Conservation (phyloP, 2,888 invertebrate genomes). For the Cephus nigrinus region DNA sequence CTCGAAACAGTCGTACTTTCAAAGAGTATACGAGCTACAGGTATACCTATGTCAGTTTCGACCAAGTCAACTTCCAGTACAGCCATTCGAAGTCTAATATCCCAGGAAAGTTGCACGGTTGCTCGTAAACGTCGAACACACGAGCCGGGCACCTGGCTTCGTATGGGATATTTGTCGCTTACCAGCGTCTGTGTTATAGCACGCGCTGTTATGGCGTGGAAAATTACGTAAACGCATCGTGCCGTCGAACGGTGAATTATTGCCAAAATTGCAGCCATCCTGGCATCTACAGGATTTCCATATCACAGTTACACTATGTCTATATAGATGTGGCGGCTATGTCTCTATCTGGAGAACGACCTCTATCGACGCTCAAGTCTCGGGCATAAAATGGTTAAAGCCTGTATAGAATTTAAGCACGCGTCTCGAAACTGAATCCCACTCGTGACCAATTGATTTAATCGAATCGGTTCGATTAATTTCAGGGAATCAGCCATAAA, state of each 20-base stretch:
- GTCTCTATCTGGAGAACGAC: not conserved
- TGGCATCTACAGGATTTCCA: not conserved
- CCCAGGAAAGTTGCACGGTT: constrained; percentile 33
- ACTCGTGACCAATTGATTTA: not conserved
- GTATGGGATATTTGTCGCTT: constrained; percentile 30
- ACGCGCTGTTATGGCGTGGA: not conserved
- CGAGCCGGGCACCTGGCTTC: not conserved
- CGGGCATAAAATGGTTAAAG: not conserved
- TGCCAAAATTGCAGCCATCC: constrained; percentile 5
- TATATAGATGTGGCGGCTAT: not conserved
- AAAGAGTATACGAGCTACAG: constrained; percentile 5
- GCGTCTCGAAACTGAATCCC: not conserved
- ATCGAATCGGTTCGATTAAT: not conserved
- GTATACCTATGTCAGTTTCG: constrained; percentile 13
- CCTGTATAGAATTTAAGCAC: not conserved
- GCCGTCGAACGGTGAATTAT: not conserved
- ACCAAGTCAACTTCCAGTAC: constrained; percentile 41
- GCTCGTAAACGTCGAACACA: constrained; percentile 38
- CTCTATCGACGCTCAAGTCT: not conserved
- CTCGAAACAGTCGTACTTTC: not conserved
- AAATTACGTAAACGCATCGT: not conserved
- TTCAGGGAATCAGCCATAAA: not conserved
- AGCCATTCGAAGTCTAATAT: constrained; percentile 46
- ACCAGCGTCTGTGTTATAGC: not conserved
- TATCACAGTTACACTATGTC: not conserved